phyloP scores from a whole-genome alignment of 2,797 vertebrate genomes.

The Artibeus jamaicensis region DNA sequence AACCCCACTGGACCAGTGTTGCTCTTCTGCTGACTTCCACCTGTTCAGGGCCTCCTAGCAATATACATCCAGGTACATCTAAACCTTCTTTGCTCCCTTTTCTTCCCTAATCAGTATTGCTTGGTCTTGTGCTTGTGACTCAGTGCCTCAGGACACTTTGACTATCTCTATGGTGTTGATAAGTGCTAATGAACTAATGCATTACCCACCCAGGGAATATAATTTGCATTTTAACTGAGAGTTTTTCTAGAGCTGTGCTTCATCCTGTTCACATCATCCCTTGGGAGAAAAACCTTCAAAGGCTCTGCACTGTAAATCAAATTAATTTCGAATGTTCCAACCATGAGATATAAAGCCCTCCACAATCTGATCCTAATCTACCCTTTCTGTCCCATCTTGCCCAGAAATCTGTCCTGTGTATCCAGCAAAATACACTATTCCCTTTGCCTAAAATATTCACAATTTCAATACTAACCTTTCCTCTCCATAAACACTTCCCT shows the following conservation, averaged over 20 bases:
- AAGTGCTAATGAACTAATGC: not conserved
- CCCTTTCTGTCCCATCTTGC: not conserved
- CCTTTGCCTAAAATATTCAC: not conserved
- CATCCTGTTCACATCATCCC: not conserved
- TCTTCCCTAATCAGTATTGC: not conserved
- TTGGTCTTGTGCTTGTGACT: not conserved
- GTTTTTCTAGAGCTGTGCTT: not conserved
- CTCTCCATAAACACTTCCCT: constrained; percentile 2
- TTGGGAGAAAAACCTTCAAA: not conserved
- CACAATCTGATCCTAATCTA: not conserved
- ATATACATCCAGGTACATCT: not conserved
- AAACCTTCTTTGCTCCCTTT: not conserved
- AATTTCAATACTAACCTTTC: constrained; percentile 18
- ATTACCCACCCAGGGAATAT: not conserved
- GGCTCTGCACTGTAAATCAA: not conserved
- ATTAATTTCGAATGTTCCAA: constrained; percentile 34
- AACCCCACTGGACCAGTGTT: not conserved
- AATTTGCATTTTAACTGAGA: constrained; percentile 42
- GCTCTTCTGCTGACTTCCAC: not conserved
- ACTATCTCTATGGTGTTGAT: not conserved
- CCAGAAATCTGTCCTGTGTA: not conserved
- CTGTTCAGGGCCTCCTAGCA: not conserved
- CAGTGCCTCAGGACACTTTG: not conserved
- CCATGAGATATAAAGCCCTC: not conserved
- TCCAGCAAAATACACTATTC: not conserved